A percentile compares a stretch with the other conserved stretches of the same genome.
Evolutionary conservation across 2,888 invertebrate species (phyloP).

Genomic region (Cacoxenus indagator): DNA sequence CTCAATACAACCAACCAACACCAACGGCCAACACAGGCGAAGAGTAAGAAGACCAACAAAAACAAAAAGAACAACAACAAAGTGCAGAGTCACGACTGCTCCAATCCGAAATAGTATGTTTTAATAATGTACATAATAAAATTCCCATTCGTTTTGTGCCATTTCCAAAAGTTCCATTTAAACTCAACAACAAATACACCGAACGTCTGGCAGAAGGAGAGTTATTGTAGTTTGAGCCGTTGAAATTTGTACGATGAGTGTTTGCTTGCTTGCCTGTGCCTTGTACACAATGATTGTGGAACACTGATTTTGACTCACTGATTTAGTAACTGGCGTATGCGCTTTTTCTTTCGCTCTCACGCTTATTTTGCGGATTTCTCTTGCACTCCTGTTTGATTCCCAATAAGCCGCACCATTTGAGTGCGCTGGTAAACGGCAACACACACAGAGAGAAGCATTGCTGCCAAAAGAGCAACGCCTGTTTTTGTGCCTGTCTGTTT

Average conservation of each 20-base stretch:
- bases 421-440: constrained; percentile 16
- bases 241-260: neutral
- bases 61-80: too few relatives aligned
- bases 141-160: constrained; percentile 69
- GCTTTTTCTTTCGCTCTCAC: constrained; percentile 4
- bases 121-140: constrained; percentile 71
- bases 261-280: constrained; percentile 17
- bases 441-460: neutral
- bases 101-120: constrained; percentile 66
- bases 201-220: neutral
- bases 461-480: constrained; percentile 23
- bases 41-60: constrained; percentile 44
- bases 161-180: constrained; percentile 63
- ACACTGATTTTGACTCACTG: constrained; percentile 49
- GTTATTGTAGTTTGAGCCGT: neutral
- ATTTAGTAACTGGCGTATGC: constrained; percentile 44
- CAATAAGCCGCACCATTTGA: constrained; percentile 38
- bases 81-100: constrained; percentile 35
- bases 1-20: neutral
- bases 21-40: constrained; percentile 17
- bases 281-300: constrained; percentile 57
- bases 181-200: neutral
- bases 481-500: neutral
- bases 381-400: constrained; percentile 32
- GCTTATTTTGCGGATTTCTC: constrained; percentile 13